Percentiles rank a stretch among this genome's conserved stretches.
Conservation (phyloP, 2,113 vertebrate species). For the Eudyptes chrysolophus region DNA sequence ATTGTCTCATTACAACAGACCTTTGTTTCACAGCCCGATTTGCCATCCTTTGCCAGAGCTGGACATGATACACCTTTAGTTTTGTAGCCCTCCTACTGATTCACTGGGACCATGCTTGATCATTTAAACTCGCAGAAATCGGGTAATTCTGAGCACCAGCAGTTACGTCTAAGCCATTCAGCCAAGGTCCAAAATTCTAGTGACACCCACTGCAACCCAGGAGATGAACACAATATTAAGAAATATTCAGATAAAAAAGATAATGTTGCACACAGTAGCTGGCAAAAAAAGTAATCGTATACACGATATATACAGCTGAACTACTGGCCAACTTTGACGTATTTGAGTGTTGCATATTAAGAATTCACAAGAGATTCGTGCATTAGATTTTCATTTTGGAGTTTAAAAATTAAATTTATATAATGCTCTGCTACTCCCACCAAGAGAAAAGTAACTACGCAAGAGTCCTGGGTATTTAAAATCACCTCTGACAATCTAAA, state of each 20-base stretch:
- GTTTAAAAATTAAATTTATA: not conserved
- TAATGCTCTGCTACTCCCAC: not conserved
- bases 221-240: not conserved
- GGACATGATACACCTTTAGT: not conserved
- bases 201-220: not conserved
- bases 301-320: not conserved
- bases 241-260: not conserved
- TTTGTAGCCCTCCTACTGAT: not conserved
- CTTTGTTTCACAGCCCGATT: not conserved
- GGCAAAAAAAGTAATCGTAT: not conserved
- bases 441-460: not conserved
- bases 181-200: not conserved
- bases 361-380: not conserved
- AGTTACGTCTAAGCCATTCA: not conserved
- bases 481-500: not conserved
- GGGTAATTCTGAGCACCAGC: not conserved
- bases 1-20: rapidly evolving
- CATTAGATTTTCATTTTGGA: not conserved
- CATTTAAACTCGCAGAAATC: no score
- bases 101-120: rapidly evolving
- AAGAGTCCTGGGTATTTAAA: not conserved
- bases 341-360: not conserved
- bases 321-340: not conserved
- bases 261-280: rapidly evolving
- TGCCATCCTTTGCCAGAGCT: not conserved